Percentiles rank a stretch among this genome's conserved stretches.
Evolutionary conservation across 2,888 invertebrate genomes (phyloP).

Genomic region (Drosophila mimica): DNA sequence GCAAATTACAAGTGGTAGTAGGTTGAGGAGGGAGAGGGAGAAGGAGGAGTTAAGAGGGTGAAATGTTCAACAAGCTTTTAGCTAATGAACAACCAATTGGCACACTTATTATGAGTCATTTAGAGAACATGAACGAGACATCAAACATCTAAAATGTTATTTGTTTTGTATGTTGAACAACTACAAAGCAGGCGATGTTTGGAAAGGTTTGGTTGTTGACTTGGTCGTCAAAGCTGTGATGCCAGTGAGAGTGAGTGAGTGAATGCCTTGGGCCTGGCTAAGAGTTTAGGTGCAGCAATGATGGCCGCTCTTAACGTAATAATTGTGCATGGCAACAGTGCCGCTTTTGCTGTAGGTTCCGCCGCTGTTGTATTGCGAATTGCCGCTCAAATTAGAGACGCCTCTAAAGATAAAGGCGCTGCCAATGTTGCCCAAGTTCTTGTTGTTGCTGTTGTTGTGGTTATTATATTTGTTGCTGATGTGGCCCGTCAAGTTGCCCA

Average conservation of each 20-base stretch:
- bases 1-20: slow-evolving; percentile 28
- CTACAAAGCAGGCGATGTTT: slow-evolving; percentile 19
- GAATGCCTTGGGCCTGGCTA: slow-evolving; percentile 16
- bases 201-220: slow-evolving; percentile 16
- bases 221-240: slow-evolving; percentile 23
- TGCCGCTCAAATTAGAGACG: slow-evolving; percentile 17
- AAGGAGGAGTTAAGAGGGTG: not conserved
- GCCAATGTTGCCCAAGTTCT: slow-evolving; percentile 16
- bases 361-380: slow-evolving; percentile 38
- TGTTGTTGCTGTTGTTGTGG: slow-evolving; percentile 26
- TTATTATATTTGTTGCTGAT: slow-evolving; percentile 38
- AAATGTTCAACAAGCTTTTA: slow-evolving; percentile 37
- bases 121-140: slow-evolving; percentile 20
- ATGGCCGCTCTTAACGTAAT: slow-evolving; percentile 84
- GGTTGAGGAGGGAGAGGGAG: not conserved
- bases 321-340: slow-evolving; percentile 81
- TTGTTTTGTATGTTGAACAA: slow-evolving; percentile 3
- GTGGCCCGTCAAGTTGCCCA: slow-evolving; percentile 10
- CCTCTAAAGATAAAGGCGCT: slow-evolving; percentile 23
- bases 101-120: slow-evolving; percentile 47
- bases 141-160: slow-evolving; percentile 2
- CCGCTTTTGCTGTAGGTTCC: slow-evolving; percentile 81
- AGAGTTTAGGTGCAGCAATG: slow-evolving; percentile 84
- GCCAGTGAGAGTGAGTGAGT: slow-evolving; percentile 7
- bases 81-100: slow-evolving; percentile 57